phyloP scores from a whole-genome alignment of 2,888 invertebrate species.

The Dolichomitus sp. region DNA sequence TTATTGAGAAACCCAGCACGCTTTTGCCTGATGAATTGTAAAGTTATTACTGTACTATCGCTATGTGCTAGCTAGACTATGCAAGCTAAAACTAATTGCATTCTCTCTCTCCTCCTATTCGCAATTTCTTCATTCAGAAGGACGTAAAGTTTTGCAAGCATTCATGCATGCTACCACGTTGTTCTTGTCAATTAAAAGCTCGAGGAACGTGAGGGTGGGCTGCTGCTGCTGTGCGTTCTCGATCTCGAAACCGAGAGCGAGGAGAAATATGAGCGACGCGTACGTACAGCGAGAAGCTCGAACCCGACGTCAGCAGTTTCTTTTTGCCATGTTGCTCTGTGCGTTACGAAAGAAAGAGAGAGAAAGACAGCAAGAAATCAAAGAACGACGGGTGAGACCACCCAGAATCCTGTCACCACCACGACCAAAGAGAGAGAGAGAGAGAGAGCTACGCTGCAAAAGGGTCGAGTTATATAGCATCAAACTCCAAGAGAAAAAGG shows the following conservation, averaged over 20 bases:
- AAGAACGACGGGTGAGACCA: constrained; percentile 80
- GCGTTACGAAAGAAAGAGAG: constrained; percentile 23
- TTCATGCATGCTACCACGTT: constrained; percentile 31
- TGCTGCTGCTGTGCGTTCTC: constrained; percentile 1
- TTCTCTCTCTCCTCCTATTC: constrained; percentile 21
- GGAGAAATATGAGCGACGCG: constrained; percentile 59
- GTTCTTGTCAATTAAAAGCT: constrained; percentile 62
- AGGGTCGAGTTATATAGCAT: constrained; percentile 53
- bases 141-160: constrained; percentile 31
- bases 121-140: constrained; percentile 35
- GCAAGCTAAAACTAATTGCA: constrained; percentile 53
- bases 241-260: constrained; percentile 42
- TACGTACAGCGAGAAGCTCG: constrained; percentile 23
- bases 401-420: constrained; percentile 85
- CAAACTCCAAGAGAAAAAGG: constrained; percentile 46
- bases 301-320: constrained; percentile 14
- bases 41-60: constrained; percentile 49
- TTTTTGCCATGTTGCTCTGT: constrained; percentile 7
- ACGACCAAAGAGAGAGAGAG: constrained; percentile 26
- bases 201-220: constrained; percentile 39
- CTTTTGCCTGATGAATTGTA: constrained; percentile 42
- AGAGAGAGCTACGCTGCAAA: constrained; percentile 48
- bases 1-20: constrained; percentile 38
- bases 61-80: neutral
- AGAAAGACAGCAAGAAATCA: constrained; percentile 3